Percentiles rank a stretch among this genome's conserved stretches.
phyloP scores from a whole-genome alignment of 2,888 invertebrate species.

The Rotaria socialis region DNA sequence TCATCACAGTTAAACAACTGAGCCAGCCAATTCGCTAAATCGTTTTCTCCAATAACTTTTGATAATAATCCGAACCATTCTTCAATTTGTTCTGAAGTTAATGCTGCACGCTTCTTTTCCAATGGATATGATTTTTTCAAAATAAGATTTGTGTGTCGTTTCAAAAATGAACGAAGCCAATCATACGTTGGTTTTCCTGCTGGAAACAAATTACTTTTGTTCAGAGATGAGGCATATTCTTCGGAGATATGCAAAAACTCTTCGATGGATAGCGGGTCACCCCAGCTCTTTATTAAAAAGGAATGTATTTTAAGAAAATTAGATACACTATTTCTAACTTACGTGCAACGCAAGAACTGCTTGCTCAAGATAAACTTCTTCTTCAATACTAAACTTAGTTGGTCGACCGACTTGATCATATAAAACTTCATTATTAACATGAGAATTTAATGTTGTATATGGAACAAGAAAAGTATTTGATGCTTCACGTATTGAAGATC shows the following conservation, averaged over 20 bases:
- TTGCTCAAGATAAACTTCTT: background rate
- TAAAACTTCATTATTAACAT: background rate
- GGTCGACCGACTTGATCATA: background rate
- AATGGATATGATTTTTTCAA: background rate
- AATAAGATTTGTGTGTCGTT: background rate
- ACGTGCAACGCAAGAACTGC: background rate
- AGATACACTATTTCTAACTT: background rate
- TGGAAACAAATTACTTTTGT: background rate
- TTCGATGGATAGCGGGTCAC: background rate
- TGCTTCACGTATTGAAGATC: background rate
- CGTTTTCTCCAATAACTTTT: background rate
- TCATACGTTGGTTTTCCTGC: background rate
- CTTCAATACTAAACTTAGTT: background rate
- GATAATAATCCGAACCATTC: background rate
- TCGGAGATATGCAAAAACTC: background rate
- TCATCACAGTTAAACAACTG: background rate
- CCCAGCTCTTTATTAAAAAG: background rate
- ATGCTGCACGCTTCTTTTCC: background rate
- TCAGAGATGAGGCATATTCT: background rate
- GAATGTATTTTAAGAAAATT: no score
- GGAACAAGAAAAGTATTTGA: background rate
- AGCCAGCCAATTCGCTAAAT: background rate
- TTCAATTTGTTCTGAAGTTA: background rate
- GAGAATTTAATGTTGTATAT: background rate
- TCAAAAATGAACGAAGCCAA: background rate